Evolutionary conservation across 2,888 invertebrate species (phyloP).

Genomic region (Caenorhabditis sp.): DNA sequence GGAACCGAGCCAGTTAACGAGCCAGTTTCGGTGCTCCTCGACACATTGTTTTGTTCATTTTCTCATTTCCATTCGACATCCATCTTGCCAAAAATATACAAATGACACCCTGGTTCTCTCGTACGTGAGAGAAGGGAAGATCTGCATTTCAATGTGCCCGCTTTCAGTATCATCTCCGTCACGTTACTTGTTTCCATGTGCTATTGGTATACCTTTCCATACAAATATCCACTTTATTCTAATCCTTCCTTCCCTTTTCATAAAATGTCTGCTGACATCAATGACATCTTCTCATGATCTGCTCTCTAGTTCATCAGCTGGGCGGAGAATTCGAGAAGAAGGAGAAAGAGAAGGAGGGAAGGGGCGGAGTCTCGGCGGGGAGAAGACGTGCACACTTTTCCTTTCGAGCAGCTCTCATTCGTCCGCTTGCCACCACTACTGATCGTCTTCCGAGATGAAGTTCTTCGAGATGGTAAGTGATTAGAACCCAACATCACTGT

Average conservation of each 20-base stretch:
- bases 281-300: background rate
- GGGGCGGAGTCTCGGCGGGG: slow-evolving; percentile 8
- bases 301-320: slow-evolving; percentile 10
- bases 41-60: background rate
- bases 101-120: background rate
- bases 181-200: background rate
- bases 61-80: background rate
- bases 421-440: background rate
- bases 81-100: background rate
- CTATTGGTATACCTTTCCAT: background rate
- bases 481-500: too few relatives aligned
- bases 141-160: background rate
- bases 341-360: background rate
- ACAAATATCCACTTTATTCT: background rate
- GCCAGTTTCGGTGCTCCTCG: background rate
- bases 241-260: too few relatives aligned
- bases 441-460: slow-evolving; percentile 19
- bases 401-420: slow-evolving; percentile 9
- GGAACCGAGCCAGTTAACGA: too few relatives aligned
- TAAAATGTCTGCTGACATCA: slow-evolving; percentile 6
- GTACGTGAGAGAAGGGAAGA: background rate
- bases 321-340: background rate
- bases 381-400: slow-evolving; percentile 1
- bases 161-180: background rate
- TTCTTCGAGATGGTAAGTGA: slow-evolving; percentile 39